A percentile compares a stretch with the other conserved stretches of the same genome.
Evolutionary conservation across 1,140 invertebrate species (phyloP).

Genomic region (Pogonomyrmex barbatus): DNA sequence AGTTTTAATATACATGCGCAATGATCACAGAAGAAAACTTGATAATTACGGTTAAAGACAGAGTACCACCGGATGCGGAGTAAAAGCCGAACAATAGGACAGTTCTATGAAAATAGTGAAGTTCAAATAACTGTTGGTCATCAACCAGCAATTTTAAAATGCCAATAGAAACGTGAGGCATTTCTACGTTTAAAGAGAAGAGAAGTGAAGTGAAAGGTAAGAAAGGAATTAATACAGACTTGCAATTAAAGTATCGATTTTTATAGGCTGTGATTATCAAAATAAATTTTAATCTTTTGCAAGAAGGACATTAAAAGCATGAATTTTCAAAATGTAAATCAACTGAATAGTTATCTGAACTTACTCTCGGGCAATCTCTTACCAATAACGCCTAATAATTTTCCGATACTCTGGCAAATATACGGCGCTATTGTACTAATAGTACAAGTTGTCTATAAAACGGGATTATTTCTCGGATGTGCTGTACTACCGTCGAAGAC

Average conservation of each 20-base stretch:
- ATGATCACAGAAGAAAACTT: background rate
- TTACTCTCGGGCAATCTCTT: slow-evolving; percentile 61
- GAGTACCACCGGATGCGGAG: background rate
- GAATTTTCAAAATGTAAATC: slow-evolving; percentile 67
- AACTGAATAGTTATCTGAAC: slow-evolving; percentile 52
- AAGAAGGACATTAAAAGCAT: slow-evolving; percentile 6
- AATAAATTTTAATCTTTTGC: too few relatives aligned
- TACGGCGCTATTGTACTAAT: slow-evolving; percentile 21
- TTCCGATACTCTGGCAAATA: background rate
- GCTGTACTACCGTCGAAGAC: slow-evolving; percentile 20
- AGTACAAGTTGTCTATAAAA: background rate
- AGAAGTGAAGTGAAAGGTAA: too few relatives aligned
- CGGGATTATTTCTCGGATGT: background rate
- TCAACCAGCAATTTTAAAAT: too few relatives aligned
- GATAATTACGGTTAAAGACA: background rate
- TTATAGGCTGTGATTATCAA: too few relatives aligned
- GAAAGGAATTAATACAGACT: too few relatives aligned
- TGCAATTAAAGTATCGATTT: background rate
- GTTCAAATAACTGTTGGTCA: too few relatives aligned
- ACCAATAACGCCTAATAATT: slow-evolving; percentile 24
- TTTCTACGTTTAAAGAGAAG: too few relatives aligned
- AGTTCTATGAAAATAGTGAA: background rate
- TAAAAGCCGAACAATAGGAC: background rate
- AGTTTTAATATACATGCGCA: background rate
- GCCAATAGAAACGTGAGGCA: too few relatives aligned